A percentile compares a stretch with the other conserved stretches of the same genome.
Conservation (phyloP, 2,888 invertebrate genomes). For the Morpho helenor region DNA sequence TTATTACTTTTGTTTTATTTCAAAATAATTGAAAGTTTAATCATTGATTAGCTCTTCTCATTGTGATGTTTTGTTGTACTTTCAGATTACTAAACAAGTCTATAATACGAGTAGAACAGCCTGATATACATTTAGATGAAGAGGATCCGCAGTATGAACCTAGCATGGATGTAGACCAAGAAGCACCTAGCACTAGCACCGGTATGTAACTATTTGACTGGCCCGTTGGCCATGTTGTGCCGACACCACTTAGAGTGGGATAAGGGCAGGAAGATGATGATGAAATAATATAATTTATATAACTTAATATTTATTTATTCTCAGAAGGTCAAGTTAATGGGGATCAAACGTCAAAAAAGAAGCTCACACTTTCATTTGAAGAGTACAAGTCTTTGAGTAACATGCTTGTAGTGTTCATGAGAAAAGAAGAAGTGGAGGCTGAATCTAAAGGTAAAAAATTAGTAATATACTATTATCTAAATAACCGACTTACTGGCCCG, state of each 20-base stretch:
- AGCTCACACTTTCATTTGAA: constrained; percentile 91
- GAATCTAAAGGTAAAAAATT: constrained; percentile 76
- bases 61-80: background rate
- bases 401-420: constrained; percentile 93
- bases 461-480: too few species aligned
- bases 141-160: constrained; percentile 80
- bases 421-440: constrained; percentile 86
- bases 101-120: constrained; percentile 98
- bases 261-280: constrained; percentile 5
- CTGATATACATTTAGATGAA: constrained; percentile 95
- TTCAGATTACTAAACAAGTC: constrained; percentile 93
- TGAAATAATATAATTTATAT: constrained; percentile 15
- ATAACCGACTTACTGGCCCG: too few species aligned
- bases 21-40: too few species aligned
- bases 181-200: constrained; percentile 46
- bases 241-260: too few species aligned
- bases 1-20: too few species aligned
- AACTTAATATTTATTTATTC: constrained; percentile 1
- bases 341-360: constrained; percentile 81
- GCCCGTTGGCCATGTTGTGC: too few species aligned
- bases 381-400: constrained; percentile 96
- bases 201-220: background rate
- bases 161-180: constrained; percentile 78
- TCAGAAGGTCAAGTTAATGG: constrained; percentile 51
- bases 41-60: too few species aligned